Evolutionary conservation across 2,888 invertebrate species (phyloP), one percentile per base, ranked within the genome.

Genomic region (Trachelus tabidus): DNA sequence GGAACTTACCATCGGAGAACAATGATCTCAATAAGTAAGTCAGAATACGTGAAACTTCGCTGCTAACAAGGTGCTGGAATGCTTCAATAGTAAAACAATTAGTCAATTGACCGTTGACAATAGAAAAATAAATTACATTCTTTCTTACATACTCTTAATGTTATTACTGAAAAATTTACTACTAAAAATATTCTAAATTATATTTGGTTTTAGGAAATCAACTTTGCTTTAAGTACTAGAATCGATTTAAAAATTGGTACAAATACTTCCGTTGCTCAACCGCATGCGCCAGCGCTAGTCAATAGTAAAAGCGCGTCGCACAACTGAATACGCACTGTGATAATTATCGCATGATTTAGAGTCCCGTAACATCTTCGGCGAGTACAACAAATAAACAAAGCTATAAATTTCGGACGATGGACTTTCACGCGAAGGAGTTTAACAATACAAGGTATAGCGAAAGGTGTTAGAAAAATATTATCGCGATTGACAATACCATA

Each of bases 11-110:
- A 35, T 81, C 84, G 35, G 85, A 86, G 74, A 82, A 86, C 34
- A 82, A 75, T 77, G 83, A 81, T 31, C 79, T 88, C 6, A 87
- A 87, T 76, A 87, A 83, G 84, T 85, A 78, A 82, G 84, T 83
- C 15, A 56, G 33, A 37, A 56, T 56, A 23, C 56, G 23, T 56
- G 56, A 56, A 56, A 56, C 2, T 56, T 56, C 23, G 23, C 56
- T 56, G 23, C 56, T 23, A 56, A 56, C 56, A 56, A 56, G 56
- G 9, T 56, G 23, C 9, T 56, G 56, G 56, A 56, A 56, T 23
- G 56, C 2, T 56, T 56, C 2, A 23, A 56, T 9, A 56, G 23
- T 56, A 56, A 23, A 56, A 56, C 23, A 23, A 9, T 56, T 23
- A 56, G 9, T 56, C 56, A 56, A 56, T 56, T 56, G 56, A 56